Base-by-base conservation (phyloP, 2,888 invertebrate species). In the Automeris io region DNA sequence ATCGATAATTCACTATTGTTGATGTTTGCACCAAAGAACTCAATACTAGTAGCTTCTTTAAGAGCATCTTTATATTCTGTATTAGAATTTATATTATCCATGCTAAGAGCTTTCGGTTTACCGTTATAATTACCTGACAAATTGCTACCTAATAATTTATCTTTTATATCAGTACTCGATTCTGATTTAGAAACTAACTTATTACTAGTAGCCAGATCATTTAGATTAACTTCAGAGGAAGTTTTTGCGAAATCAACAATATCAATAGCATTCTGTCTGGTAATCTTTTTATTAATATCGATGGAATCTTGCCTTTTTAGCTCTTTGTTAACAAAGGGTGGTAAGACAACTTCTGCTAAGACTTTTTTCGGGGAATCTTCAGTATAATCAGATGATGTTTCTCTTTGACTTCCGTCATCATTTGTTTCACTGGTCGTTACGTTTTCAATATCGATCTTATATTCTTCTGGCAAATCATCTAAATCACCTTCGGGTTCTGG, bases 41-140 rank as follows among this genome's bases (percentile, higher is more conserved):
- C 83, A 45, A 82, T 66, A 56, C 85, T 86, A 42, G 76, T 79
- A 48, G 86, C 68, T 51, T 86, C 85, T 49, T 70, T 71, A 26
- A 86, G 51, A 31, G 59, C 66, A 35, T 78, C 65, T 56, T 69
- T 61, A 40, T 70, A 81, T 45, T 67, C 66, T 6, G 57, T 54
- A 21, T 61, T 61, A 23, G 45, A 52, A 47, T 69, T 67, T 5
- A 87, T 51, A 56, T 82, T 75, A 42, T 87, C 87, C 60, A 71
- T 58, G 57, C 87, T 87, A 33, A 68, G 77, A 4, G 83, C 69
- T 47, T 87, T 87, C 19, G 74, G 74, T 67, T 78, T 86, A n/a
- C 83, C 82, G 33, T 81, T 77, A 41, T 65, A 81, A 35, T 74
- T 58, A 18, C 68, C 70, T 33, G 70, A 70, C 11, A 71, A 53